Evolutionary conservation across 2,888 invertebrate genomes (phyloP).

Genomic region (Exocentrus adspersus): DNA sequence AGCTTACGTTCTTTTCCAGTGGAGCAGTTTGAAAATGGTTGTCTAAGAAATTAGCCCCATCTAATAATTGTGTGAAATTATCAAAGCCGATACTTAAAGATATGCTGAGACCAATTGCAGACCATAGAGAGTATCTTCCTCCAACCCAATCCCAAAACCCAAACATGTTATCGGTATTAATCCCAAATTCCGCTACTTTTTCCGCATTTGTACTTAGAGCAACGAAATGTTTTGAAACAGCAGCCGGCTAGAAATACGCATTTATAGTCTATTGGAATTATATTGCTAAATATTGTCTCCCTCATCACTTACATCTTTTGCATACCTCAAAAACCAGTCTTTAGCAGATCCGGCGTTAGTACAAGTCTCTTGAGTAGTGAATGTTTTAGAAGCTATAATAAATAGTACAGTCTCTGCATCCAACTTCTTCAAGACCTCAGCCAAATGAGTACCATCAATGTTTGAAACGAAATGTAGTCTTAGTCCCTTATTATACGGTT

Average conservation of each 20-base stretch:
- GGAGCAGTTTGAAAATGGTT: constrained; percentile 90
- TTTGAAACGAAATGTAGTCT: constrained; percentile 97
- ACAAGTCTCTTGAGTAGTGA: constrained; percentile 99
- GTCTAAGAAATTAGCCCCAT: constrained; percentile 94
- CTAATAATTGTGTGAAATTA: constrained; percentile 90
- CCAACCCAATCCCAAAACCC: constrained; percentile 99
- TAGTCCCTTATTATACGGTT: constrained; percentile 88
- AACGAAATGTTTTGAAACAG: constrained; percentile 97
- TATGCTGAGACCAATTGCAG: constrained; percentile 98
- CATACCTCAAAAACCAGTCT: constrained; percentile 87
- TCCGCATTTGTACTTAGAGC: constrained; percentile 95
- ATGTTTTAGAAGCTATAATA: constrained; percentile 99
- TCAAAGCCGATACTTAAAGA: constrained; percentile 93
- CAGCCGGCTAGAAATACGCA: constrained; percentile 70
- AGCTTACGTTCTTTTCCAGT: constrained; percentile 90
- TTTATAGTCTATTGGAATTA: no score
- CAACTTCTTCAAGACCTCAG: constrained; percentile 89
- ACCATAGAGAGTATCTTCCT: constrained; percentile 97
- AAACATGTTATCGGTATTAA: constrained; percentile 97
- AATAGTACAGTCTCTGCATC: constrained; percentile 95
- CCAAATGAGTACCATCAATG: constrained; percentile 98
- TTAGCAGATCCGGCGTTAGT: constrained; percentile 99
- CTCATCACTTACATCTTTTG: constrained; percentile 83
- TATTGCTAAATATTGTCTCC: background rate
- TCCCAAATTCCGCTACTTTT: constrained; percentile 97